phyloP scores from a whole-genome alignment of 2,888 invertebrate genomes.

The Lamellibrachia satsuma region DNA sequence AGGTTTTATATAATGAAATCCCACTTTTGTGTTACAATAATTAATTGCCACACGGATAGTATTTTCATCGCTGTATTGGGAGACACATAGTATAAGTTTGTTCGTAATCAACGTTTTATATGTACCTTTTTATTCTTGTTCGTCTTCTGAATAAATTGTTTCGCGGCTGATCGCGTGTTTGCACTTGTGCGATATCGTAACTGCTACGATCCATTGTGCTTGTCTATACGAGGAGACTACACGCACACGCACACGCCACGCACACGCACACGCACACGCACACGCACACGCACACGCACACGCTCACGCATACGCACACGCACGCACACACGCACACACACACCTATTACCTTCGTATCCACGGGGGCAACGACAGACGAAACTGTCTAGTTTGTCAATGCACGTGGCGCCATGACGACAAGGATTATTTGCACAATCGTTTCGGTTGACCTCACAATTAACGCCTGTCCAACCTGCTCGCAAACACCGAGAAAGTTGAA shows the following conservation, averaged over 20 bases:
- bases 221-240: background rate
- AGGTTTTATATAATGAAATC: too few relatives aligned
- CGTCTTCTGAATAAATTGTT: too few relatives aligned
- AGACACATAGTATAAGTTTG: too few relatives aligned
- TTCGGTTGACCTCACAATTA: background rate
- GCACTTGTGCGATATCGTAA: too few relatives aligned
- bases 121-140: too few relatives aligned
- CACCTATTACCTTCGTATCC: background rate
- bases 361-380: background rate
- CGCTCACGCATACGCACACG: background rate
- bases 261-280: background rate
- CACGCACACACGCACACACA: background rate
- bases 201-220: too few relatives aligned
- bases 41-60: too few relatives aligned
- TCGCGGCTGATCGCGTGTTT: too few relatives aligned
- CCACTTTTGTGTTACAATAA: too few relatives aligned
- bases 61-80: too few relatives aligned
- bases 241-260: background rate
- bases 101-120: too few relatives aligned
- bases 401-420: background rate
- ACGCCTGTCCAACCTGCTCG: background rate
- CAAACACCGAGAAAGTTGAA: background rate
- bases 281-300: background rate
- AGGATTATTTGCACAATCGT: background rate
- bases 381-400: background rate